Base-by-base conservation (phyloP, 2,888 invertebrate species). In the Mantis religiosa region DNA sequence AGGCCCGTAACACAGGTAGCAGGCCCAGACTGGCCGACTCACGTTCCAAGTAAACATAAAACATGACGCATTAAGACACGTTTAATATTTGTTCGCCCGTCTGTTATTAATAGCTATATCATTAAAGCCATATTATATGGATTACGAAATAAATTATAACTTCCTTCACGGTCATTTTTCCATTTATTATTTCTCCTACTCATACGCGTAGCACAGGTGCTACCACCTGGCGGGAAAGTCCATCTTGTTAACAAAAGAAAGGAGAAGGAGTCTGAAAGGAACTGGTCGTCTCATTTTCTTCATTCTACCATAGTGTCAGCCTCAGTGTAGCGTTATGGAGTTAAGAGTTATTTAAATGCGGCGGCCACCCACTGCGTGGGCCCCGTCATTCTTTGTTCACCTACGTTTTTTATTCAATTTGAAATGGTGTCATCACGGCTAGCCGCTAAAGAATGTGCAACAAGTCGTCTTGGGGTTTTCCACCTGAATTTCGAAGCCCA, bases 71-170 rank as follows among this genome's bases (percentile, higher is more conserved):
- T 87, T 87, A 87, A 87, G 82, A 30, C 28, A 87, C 34, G 25
- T 87, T 87, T 82, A 87, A 81, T 90, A 83, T 88, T 87, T 89
- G 82, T 89, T 87, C 89, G 34, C 41, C 84, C 84, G 87, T 85
- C 82, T 87, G 89, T 90, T 90, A 90, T 90, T 90, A 90, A 90
- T 89, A 90, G 90, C 87, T 88, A 85, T 90, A 90, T 90, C 90
- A 90, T 90, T 90, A 90, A 89, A 89, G 90, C 89, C 87, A 87
- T 89, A 90, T 90, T 90, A 90, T 90, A 88, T 89, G 90, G 87
- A 88, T 89, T 88, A 89, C 82, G 88, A 89, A 88, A 90, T 90
- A 90, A 90, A 89, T 90, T 89, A 89, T 87, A 82, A 82, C 30
- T 87, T 82, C 81, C 41, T 25, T 34, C 12, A 82, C 54, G 54